These are phyloP conservation scores for Chironomus riparius DNA, from an alignment of 2,888 invertebrate species.

Conservation along the genomic window DNA sequence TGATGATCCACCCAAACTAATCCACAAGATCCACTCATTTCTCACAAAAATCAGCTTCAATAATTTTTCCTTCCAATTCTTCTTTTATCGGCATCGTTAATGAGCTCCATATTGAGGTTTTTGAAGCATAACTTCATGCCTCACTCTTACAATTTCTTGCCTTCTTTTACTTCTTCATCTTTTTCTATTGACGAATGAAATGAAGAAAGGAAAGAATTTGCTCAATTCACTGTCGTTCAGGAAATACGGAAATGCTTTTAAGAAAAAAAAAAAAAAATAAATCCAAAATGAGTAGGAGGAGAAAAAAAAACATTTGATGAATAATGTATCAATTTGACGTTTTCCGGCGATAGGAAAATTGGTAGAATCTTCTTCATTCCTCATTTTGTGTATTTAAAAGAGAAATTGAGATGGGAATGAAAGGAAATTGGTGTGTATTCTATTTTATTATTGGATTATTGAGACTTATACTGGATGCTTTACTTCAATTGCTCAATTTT, in stretches of 20 bases:
- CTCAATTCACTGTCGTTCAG: not conserved
- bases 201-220: not conserved
- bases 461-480: no score
- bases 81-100: conserved; percentile 2
- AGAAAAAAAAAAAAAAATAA: not conserved
- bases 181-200: not conserved
- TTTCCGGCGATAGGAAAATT: not conserved
- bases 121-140: not conserved
- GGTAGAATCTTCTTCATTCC: not conserved
- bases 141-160: not conserved
- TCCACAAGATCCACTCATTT: no score
- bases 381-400: no score
- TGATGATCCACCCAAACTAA: no score
- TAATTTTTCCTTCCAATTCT: not conserved
- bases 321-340: not conserved
- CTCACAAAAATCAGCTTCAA: not conserved
- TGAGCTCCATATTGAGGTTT: conserved; percentile 1
- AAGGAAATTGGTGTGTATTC: no score
- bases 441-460: no score
- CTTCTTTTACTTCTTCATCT: no score
- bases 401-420: no score
- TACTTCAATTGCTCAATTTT: no score
- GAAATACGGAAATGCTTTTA: no score
- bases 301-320: not conserved
- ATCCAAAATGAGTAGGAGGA: not conserved